Evolutionary conservation across 2,888 invertebrate genomes (phyloP).

Genomic region (Morpho achilles): DNA sequence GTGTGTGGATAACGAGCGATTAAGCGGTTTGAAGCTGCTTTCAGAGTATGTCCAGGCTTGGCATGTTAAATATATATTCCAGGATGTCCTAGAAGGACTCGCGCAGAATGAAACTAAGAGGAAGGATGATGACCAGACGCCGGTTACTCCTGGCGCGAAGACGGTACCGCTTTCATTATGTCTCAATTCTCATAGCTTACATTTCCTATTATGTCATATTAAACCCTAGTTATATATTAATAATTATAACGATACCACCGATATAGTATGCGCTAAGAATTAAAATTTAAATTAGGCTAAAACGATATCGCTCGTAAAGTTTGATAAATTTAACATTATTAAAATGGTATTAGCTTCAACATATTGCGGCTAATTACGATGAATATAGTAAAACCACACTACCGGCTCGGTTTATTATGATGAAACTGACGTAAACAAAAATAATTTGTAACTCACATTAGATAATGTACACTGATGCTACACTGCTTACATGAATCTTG

Average conservation of each 20-base stretch:
- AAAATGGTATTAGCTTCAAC: too few species aligned
- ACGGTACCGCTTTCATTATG: constrained; percentile 45
- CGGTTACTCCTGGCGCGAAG: constrained; percentile 45
- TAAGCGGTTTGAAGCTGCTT: constrained; percentile 7
- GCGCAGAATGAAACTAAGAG: constrained; percentile 57
- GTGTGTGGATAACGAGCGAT: constrained; percentile 2
- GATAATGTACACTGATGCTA: too few species aligned
- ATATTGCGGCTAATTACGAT: too few species aligned
- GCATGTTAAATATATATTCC: constrained; percentile 65
- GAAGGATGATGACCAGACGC: constrained; percentile 52
- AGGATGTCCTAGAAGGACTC: constrained; percentile 61
- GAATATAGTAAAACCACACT: too few species aligned
- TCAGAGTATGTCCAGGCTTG: constrained; percentile 44
- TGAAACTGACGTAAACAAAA: too few species aligned
- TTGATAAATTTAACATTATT: too few species aligned
- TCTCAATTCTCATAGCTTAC: constrained; percentile 6
- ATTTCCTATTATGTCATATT: neutral
- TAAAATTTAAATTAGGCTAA: too few species aligned
- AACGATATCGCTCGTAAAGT: too few species aligned
- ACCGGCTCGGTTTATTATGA: too few species aligned
- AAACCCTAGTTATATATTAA: neutral
- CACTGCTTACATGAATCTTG: neutral
- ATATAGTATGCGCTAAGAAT: too few species aligned
- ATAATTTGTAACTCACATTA: too few species aligned
- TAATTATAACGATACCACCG: too few species aligned